A percentile compares a stretch with the other conserved stretches of the same genome.
These are phyloP conservation scores for Phrynocephalus vlangalii DNA, from an alignment of 2,797 vertebrate genomes.

Conservation along the genomic window DNA sequence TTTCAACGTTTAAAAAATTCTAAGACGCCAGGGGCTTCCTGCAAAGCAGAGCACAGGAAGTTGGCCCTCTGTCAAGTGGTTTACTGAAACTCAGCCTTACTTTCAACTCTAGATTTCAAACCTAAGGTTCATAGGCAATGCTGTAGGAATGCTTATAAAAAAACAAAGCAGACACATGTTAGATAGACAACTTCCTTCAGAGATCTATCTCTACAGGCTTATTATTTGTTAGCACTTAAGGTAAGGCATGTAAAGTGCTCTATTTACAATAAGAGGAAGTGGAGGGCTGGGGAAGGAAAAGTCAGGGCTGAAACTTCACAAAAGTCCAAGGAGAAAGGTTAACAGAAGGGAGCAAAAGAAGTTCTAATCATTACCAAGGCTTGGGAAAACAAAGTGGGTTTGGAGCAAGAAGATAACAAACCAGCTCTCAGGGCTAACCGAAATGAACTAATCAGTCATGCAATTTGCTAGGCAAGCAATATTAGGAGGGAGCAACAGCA, in stretches of 20 bases:
- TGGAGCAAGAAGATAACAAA: background rate
- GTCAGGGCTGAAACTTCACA: background rate
- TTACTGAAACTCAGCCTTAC: background rate
- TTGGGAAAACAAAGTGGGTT: background rate
- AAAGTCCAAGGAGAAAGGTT: background rate
- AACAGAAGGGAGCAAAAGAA: background rate
- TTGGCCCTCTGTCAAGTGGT: background rate
- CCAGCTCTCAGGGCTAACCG: background rate
- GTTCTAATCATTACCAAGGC: background rate
- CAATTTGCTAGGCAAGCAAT: background rate
- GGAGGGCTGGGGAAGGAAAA: background rate
- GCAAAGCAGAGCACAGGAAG: background rate
- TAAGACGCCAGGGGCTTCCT: background rate
- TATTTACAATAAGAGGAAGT: too few species aligned
- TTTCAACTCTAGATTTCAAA: background rate
- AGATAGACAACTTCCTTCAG: background rate
- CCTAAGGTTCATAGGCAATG: background rate
- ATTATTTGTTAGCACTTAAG: background rate
- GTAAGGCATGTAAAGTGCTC: background rate
- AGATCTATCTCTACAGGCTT: background rate
- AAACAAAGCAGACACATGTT: background rate
- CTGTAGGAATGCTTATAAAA: background rate
- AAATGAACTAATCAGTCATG: background rate
- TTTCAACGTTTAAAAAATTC: conserved; percentile 16
- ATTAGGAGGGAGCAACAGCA: background rate